These are phyloP conservation scores for Pentalonia nigronervosa DNA, from an alignment of 1,140 invertebrate species.

Conservation along the genomic window DNA sequence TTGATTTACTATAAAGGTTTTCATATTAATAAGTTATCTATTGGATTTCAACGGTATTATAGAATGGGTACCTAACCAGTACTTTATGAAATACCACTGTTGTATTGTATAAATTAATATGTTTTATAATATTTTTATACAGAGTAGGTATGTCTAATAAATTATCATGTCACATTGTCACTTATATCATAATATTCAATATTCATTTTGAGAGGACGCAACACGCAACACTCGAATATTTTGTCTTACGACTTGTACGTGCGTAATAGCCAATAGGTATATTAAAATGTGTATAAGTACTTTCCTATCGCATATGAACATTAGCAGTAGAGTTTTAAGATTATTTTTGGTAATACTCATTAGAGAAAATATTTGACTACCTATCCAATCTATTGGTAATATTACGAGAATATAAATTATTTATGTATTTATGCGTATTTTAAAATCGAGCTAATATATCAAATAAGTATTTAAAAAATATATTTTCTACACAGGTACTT, in stretches of 20 bases:
- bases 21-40: not conserved
- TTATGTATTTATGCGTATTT: not conserved
- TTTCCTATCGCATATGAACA: not conserved
- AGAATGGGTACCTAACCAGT: not conserved
- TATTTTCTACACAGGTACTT: not conserved
- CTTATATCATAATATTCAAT: slow-evolving; percentile 14
- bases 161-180: not conserved
- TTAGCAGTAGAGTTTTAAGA: not conserved
- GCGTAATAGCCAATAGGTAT: not conserved
- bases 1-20: not conserved
- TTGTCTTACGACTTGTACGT: not conserved
- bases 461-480: not conserved
- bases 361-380: not conserved
- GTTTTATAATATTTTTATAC: not conserved
- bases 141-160: not conserved
- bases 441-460: not conserved
- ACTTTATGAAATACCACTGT: not conserved
- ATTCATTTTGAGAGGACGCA: not conserved
- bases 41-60: not conserved
- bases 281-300: not conserved
- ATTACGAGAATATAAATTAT: not conserved
- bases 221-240: not conserved
- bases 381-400: not conserved
- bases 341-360: not conserved
- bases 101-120: not conserved